Conservation (phyloP, 2,888 invertebrate species). For the Drosophila kuntzei region DNA sequence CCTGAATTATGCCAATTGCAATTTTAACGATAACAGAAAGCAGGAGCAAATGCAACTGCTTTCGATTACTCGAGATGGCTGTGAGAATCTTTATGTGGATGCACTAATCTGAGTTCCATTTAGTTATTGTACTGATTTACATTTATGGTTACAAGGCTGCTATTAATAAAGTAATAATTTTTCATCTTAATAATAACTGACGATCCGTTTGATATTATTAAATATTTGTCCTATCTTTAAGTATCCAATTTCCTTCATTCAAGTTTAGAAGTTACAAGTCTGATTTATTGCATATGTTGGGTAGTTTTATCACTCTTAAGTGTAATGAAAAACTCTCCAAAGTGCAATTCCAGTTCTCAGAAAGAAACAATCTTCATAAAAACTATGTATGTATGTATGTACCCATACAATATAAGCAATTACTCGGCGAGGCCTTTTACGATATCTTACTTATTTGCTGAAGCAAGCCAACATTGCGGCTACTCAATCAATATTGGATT, state of each 20-base stretch:
- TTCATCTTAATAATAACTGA: neutral
- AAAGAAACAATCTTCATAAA: slow-evolving; percentile 69
- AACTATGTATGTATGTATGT: slow-evolving; percentile 45
- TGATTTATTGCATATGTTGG: slow-evolving; percentile 39
- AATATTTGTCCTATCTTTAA: neutral
- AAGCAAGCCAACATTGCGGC: slow-evolving; percentile 62
- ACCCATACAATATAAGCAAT: slow-evolving; percentile 55
- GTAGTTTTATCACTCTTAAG: slow-evolving; percentile 48
- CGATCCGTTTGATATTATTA: neutral
- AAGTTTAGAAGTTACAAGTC: slow-evolving; percentile 1
- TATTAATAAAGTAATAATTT: no score
- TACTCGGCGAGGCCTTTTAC: slow-evolving; percentile 46
- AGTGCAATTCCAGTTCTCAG: slow-evolving; percentile 51
- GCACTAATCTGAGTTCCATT: neutral
- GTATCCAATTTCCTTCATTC: neutral
- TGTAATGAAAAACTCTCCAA: slow-evolving; percentile 54
- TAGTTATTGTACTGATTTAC: neutral
- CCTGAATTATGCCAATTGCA: neutral
- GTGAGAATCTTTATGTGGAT: slow-evolving; percentile 10
- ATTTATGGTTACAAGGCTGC: neutral
- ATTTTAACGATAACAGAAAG: neutral
- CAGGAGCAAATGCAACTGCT: slow-evolving; percentile 1
- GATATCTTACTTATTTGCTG: slow-evolving; percentile 66
- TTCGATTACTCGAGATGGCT: neutral
- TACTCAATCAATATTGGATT: slow-evolving; percentile 76